Percentiles rank a stretch among this genome's conserved stretches.
phyloP scores from a whole-genome alignment of 2,113 vertebrate genomes.

The Merops nubicus region DNA sequence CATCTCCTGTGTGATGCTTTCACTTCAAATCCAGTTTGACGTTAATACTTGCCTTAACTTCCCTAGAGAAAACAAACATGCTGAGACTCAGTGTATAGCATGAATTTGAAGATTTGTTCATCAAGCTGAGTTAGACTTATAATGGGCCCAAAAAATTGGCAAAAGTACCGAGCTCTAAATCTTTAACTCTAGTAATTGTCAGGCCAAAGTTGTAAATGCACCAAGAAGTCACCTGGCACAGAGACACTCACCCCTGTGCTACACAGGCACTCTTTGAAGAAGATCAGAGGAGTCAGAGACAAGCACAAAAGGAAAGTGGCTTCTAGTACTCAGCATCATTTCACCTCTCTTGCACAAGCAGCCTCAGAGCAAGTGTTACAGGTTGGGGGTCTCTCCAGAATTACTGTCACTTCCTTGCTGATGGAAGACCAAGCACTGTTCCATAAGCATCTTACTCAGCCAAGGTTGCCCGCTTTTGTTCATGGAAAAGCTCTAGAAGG shows the following conservation, averaged over 20 bases:
- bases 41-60: background rate
- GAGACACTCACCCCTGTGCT: background rate
- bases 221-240: background rate
- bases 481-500: background rate
- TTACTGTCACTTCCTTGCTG: background rate
- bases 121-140: background rate
- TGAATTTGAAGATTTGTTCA: constrained; percentile 19
- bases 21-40: constrained; percentile 33
- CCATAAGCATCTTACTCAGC: background rate
- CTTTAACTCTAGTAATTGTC: background rate
- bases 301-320: background rate
- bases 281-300: background rate
- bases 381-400: background rate
- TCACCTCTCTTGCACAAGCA: background rate
- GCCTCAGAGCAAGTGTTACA: background rate
- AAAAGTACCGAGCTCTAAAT: background rate
- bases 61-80: background rate
- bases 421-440: background rate
- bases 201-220: background rate
- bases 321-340: background rate
- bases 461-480: background rate
- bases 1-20: constrained; percentile 5
- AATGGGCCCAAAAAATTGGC: background rate
- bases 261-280: background rate
- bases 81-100: background rate